Percentiles rank a stretch among this genome's conserved stretches.
Evolutionary conservation across 2,888 invertebrate species (phyloP).

Genomic region (Eupithecia pulchellata): DNA sequence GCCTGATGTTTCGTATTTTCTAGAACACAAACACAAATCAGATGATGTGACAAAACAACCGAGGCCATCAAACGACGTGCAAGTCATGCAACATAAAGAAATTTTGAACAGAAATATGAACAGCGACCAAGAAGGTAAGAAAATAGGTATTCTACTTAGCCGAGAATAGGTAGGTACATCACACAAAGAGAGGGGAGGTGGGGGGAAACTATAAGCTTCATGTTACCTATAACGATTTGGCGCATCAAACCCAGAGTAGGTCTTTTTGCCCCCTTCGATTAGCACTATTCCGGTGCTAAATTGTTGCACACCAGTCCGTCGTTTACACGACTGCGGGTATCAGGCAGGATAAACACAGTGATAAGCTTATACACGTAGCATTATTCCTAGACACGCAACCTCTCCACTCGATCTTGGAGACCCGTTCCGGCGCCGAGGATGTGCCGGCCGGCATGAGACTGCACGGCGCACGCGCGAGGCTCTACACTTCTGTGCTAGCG

Average conservation of each 20-base stretch:
- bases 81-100: constrained; percentile 45
- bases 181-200: no score
- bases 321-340: not conserved
- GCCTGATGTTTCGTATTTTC: constrained; percentile 22
- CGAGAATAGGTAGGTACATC: no score
- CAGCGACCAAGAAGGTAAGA: constrained; percentile 48
- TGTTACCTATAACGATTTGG: no score
- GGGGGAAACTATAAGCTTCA: no score
- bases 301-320: not conserved
- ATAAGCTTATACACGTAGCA: not conserved
- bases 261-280: not conserved
- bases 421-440: constrained; percentile 65
- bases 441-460: constrained; percentile 76
- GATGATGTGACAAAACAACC: constrained; percentile 39
- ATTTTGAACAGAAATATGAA: constrained; percentile 43
- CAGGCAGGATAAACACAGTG: not conserved
- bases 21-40: constrained; percentile 45
- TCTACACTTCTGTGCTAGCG: constrained; percentile 78
- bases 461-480: constrained; percentile 72
- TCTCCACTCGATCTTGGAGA: constrained; percentile 61
- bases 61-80: constrained; percentile 48
- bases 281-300: not conserved
- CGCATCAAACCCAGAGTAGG: no score
- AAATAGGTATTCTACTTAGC: not conserved
- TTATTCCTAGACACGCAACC: not conserved